Conservation (phyloP, 2,888 invertebrate species). For the Rhagophthalmus giganteus region DNA sequence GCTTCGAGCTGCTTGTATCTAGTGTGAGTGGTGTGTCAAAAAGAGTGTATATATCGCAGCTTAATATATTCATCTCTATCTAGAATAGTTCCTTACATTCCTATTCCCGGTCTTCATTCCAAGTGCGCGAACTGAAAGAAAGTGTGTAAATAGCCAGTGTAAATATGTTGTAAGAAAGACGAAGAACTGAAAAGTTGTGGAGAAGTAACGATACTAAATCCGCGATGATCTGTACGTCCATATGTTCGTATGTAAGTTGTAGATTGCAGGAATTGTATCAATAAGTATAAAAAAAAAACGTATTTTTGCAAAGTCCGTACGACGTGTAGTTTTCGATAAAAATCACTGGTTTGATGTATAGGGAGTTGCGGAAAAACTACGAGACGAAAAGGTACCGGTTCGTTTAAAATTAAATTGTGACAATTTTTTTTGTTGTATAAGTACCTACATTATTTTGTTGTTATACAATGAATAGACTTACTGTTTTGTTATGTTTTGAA, state of each 20-base stretch:
- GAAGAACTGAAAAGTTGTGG: slow-evolving; percentile 28
- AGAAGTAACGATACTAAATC: slow-evolving; percentile 14
- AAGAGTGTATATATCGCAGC: slow-evolving; percentile 38
- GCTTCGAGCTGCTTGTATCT: slow-evolving; percentile 36
- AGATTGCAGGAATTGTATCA: slow-evolving; percentile 17
- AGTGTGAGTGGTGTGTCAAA: slow-evolving; percentile 33
- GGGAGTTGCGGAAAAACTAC: too few relatives aligned
- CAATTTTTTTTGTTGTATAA: not conserved
- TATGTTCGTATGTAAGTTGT: slow-evolving; percentile 31
- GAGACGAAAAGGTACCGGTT: too few relatives aligned
- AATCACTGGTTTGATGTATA: slow-evolving; percentile 14
- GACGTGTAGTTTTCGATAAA: not conserved
- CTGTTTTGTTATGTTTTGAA: not conserved
- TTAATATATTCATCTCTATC: slow-evolving; percentile 32
- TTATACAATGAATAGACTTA: not conserved
- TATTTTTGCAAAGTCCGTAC: slow-evolving; percentile 42
- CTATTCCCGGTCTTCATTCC: slow-evolving; percentile 27
- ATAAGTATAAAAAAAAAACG: slow-evolving; percentile 18
- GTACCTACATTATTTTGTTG: not conserved
- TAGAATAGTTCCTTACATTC: slow-evolving; percentile 30
- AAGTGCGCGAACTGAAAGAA: slow-evolving; percentile 23
- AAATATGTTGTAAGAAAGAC: slow-evolving; percentile 38
- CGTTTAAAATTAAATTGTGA: too few relatives aligned
- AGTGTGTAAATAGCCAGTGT: slow-evolving; percentile 43
- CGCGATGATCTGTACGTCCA: slow-evolving; percentile 40